phyloP scores from a whole-genome alignment of 2,888 invertebrate genomes.

The Limnephilus auricula region DNA sequence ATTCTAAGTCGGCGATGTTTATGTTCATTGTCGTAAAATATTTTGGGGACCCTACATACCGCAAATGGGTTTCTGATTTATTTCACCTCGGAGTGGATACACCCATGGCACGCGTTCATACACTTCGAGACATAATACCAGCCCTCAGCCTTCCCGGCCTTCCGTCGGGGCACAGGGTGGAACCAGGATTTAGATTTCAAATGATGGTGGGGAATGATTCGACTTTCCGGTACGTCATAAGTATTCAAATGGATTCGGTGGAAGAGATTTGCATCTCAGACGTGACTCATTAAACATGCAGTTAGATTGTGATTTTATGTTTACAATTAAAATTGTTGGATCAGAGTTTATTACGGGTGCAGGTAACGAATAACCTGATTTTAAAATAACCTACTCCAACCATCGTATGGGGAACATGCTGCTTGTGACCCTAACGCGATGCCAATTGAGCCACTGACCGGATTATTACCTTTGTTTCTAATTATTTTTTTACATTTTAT shows the following conservation, averaged over 20 bases:
- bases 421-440: too few species aligned
- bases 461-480: too few species aligned
- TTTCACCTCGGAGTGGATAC: slow-evolving; percentile 59
- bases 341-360: not conserved
- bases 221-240: not conserved
- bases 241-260: not conserved
- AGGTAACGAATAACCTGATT: too few species aligned
- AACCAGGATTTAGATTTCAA: not conserved
- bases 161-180: slow-evolving; percentile 22
- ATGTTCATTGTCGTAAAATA: slow-evolving; percentile 62
- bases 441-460: too few species aligned
- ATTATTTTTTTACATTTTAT: too few species aligned
- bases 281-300: not conserved
- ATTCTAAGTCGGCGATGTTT: slow-evolving; percentile 51
- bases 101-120: slow-evolving; percentile 56
- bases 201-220: not conserved
- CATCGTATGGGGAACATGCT: too few species aligned
- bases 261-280: not conserved
- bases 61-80: slow-evolving; percentile 63
- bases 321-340: not conserved
- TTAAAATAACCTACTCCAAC: too few species aligned
- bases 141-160: not conserved
- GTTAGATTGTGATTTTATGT: not conserved
- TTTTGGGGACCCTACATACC: slow-evolving; percentile 55
- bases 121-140: slow-evolving; percentile 33